Evolutionary conservation across 2,113 vertebrate genomes (phyloP).

Genomic region (Pluvialis apricaria): DNA sequence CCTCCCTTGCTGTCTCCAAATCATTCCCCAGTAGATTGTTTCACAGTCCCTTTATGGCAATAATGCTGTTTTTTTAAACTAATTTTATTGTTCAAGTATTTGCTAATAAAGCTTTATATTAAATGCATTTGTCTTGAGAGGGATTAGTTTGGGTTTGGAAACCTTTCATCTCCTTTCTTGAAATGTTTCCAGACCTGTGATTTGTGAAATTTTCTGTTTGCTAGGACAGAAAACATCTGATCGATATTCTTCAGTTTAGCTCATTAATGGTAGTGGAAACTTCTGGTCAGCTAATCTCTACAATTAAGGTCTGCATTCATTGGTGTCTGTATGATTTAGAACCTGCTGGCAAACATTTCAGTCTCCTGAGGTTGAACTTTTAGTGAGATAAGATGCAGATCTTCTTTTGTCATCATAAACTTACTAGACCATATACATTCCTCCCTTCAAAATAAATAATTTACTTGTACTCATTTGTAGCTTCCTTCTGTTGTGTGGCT

Average conservation of each 20-base stretch:
- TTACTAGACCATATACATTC: conserved; percentile 2
- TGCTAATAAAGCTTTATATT: not conserved
- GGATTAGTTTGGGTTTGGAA: not conserved
- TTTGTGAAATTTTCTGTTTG: not conserved
- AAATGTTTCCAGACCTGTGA: not conserved
- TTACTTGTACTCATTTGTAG: conserved; percentile 3
- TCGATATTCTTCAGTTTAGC: not conserved
- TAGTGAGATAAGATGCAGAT: conserved; percentile 49
- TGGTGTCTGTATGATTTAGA: conserved; percentile 52
- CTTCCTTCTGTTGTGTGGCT: not conserved
- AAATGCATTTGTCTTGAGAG: not conserved
- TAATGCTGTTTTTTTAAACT: not conserved
- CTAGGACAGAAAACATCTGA: conserved; percentile 9
- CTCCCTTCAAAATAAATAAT: conserved; percentile 34
- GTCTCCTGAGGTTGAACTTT: conserved; percentile 33
- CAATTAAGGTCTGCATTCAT: not conserved
- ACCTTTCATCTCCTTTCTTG: not conserved
- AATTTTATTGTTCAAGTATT: not conserved
- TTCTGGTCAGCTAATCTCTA: not conserved
- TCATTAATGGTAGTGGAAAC: conserved; percentile 31
- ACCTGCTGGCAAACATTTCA: conserved; percentile 26
- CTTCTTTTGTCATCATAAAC: conserved; percentile 53
- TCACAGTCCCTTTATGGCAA: not conserved
- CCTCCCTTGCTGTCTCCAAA: rapidly evolving
- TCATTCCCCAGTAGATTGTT: not conserved